Evolutionary conservation across 1,140 invertebrate species (phyloP).

Genomic region (Leptinotarsa defecta): DNA sequence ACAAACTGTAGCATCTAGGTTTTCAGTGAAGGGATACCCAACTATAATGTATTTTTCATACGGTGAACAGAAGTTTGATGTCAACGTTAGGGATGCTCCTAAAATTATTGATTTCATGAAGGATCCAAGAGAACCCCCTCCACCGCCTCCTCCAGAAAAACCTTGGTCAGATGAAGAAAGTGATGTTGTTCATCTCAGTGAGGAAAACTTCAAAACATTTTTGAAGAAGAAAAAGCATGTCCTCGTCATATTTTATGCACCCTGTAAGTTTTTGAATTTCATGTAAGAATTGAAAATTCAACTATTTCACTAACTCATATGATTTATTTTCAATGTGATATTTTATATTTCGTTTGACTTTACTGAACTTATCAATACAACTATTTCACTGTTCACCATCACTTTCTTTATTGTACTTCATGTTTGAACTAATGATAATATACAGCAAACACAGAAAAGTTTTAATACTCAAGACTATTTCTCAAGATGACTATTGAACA

Average conservation of each 20-base stretch:
- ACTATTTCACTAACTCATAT: too few relatives aligned
- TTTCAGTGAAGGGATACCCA: slow-evolving; percentile 81
- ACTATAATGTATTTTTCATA: slow-evolving; percentile 80
- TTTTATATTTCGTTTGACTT: too few relatives aligned
- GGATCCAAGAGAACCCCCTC: slow-evolving; percentile 80
- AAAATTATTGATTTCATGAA: slow-evolving; percentile 82
- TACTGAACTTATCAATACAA: too few relatives aligned
- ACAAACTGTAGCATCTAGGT: slow-evolving; percentile 66
- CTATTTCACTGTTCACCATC: too few relatives aligned
- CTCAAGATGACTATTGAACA: too few relatives aligned
- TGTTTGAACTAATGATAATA: too few relatives aligned
- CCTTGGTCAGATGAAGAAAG: slow-evolving; percentile 75
- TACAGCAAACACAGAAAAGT: too few relatives aligned
- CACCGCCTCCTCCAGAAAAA: slow-evolving; percentile 77
- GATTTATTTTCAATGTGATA: too few relatives aligned
- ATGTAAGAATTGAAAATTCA: too few relatives aligned
- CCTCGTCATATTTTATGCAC: slow-evolving; percentile 89
- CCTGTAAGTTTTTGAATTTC: slow-evolving; percentile 68
- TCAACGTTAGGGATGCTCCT: slow-evolving; percentile 72
- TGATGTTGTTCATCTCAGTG: slow-evolving; percentile 75
- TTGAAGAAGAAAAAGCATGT: slow-evolving; percentile 78
- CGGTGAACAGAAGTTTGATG: slow-evolving; percentile 79
- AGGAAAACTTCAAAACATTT: slow-evolving; percentile 70
- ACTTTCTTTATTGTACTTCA: too few relatives aligned
- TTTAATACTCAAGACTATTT: too few relatives aligned